Evolutionary conservation across 2,797 vertebrate genomes (phyloP).

Genomic region (Cuniculus paca): DNA sequence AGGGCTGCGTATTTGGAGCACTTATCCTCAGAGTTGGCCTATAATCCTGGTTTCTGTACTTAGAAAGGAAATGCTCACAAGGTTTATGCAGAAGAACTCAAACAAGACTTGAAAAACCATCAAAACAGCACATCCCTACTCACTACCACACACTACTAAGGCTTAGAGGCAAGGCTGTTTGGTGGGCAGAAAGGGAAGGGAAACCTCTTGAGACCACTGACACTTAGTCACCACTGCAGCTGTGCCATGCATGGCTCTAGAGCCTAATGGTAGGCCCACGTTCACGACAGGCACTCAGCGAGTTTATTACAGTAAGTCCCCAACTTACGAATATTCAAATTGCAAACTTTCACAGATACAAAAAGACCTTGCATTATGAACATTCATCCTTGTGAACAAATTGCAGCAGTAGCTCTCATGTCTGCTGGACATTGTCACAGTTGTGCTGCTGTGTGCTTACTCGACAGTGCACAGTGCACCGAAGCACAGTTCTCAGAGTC

Average conservation of each 20-base stretch:
- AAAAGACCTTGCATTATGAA: background rate
- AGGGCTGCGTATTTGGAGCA: background rate
- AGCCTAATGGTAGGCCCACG: background rate
- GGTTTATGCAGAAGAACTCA: background rate
- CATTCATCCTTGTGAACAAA: background rate
- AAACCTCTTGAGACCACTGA: background rate
- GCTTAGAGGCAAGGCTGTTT: background rate
- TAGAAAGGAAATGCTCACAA: background rate
- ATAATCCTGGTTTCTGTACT: background rate
- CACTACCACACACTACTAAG: background rate
- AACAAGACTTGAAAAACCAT: background rate
- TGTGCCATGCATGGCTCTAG: background rate
- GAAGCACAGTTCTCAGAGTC: background rate
- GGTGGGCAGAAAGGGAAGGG: background rate
- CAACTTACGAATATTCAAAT: background rate
- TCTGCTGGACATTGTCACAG: background rate
- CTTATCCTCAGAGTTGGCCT: background rate
- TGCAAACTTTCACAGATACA: too few species aligned
- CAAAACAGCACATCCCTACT: background rate
- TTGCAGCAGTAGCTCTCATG: background rate
- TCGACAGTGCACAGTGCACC: background rate
- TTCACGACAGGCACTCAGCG: background rate
- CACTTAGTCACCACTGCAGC: too few species aligned
- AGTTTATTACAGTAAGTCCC: background rate
- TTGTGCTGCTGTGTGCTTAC: background rate